A percentile compares a stretch with the other conserved stretches of the same genome.
phyloP scores from a whole-genome alignment of 2,888 invertebrate genomes.

The Platycheirus albimanus region DNA sequence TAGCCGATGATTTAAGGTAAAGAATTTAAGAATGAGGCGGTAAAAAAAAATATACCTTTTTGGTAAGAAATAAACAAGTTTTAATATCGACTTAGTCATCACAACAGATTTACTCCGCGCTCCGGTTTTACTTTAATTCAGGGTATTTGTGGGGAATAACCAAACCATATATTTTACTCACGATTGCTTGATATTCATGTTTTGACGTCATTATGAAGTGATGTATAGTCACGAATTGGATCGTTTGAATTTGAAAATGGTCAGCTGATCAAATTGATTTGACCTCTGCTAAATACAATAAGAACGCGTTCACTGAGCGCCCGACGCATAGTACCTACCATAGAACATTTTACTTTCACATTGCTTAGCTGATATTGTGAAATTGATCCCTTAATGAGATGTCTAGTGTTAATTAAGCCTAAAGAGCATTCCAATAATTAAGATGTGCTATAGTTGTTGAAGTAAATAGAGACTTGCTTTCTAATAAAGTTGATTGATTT shows the following conservation, averaged over 20 bases:
- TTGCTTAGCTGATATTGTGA: too few species aligned
- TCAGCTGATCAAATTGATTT: constrained; percentile 4
- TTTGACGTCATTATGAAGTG: constrained; percentile 39
- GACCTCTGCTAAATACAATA: constrained; percentile 37
- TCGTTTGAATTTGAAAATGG: constrained; percentile 21
- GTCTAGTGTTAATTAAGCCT: too few species aligned
- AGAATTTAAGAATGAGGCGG: constrained; percentile 16
- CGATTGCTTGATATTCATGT: constrained; percentile 25
- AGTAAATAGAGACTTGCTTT: too few species aligned
- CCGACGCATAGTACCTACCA: not conserved
- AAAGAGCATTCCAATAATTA: too few species aligned
- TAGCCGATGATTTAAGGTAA: constrained; percentile 5
- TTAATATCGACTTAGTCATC: constrained; percentile 8
- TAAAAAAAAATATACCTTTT: not conserved
- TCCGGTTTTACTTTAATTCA: constrained; percentile 8
- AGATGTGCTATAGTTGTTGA: too few species aligned
- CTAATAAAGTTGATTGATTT: too few species aligned
- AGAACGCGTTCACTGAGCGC: not conserved
- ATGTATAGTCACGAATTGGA: constrained; percentile 35
- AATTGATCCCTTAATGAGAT: too few species aligned
- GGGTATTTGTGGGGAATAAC: constrained; percentile 44
- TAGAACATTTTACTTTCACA: constrained; percentile 8
- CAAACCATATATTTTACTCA: not conserved
- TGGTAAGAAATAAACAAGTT: constrained; percentile 20
- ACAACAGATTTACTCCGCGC: constrained; percentile 13